Percentiles rank a stretch among this genome's conserved stretches.
These are phyloP conservation scores for Netelia melanura DNA, from an alignment of 2,888 invertebrate genomes.

Conservation along the genomic window DNA sequence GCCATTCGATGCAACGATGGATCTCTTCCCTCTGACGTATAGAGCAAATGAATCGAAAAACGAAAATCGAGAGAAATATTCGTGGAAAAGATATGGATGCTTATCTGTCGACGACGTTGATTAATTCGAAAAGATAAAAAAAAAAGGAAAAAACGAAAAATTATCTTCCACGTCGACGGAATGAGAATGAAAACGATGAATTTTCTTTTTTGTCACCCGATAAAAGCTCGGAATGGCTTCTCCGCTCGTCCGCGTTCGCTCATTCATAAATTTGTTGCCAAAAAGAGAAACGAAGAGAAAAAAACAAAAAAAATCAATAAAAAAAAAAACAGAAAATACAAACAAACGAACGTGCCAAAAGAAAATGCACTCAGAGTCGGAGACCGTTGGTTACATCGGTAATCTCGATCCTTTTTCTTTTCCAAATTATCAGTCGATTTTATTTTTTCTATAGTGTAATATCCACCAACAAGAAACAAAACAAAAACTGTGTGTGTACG, in stretches of 20 bases:
- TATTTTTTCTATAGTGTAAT: background rate
- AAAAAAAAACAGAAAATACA: background rate
- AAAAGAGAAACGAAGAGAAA: constrained; percentile 34
- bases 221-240: constrained; percentile 6
- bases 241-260: constrained; percentile 11
- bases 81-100: constrained; percentile 1
- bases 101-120: constrained; percentile 36
- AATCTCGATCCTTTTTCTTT: background rate
- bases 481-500: background rate
- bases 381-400: constrained; percentile 1
- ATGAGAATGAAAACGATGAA: constrained; percentile 25
- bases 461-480: background rate
- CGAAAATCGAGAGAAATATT: constrained; percentile 15
- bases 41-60: constrained; percentile 30
- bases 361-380: constrained; percentile 27
- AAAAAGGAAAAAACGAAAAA: background rate
- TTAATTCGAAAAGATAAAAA: constrained; percentile 19
- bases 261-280: constrained; percentile 48
- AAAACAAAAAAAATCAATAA: constrained; percentile 13
- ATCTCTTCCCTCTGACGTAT: constrained; percentile 59
- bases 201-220: constrained; percentile 11
- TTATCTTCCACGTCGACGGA: constrained; percentile 24
- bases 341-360: constrained; percentile 49
- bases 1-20: constrained; percentile 64
- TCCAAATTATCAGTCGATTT: background rate